phyloP scores from a whole-genome alignment of 2,888 invertebrate species.

The Tortrix viridana region DNA sequence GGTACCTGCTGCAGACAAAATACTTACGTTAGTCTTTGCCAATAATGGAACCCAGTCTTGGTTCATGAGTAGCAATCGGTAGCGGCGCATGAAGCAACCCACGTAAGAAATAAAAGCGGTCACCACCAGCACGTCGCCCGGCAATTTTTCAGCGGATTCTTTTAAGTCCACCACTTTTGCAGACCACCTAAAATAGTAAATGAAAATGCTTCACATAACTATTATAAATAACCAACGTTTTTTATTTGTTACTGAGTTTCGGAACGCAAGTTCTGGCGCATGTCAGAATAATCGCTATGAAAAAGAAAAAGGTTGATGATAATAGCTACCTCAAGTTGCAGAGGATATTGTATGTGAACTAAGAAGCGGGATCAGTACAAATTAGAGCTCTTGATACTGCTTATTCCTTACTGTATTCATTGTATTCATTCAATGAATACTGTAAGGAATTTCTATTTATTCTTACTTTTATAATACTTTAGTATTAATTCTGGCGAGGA shows the following conservation, averaged over 20 bases:
- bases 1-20: not conserved
- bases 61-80: constrained; percentile 90
- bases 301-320: too few relatives aligned
- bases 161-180: constrained; percentile 84
- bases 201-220: not conserved
- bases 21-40: constrained; percentile 84
- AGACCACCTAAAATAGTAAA: constrained; percentile 69
- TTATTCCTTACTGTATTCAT: too few relatives aligned
- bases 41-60: constrained; percentile 93
- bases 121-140: constrained; percentile 94
- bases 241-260: not conserved
- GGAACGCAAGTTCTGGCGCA: too few relatives aligned
- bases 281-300: too few relatives aligned
- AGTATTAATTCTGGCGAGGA: too few relatives aligned
- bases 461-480: too few relatives aligned
- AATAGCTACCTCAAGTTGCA: too few relatives aligned
- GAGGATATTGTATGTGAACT: too few relatives aligned
- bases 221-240: not conserved
- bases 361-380: too few relatives aligned
- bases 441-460: too few relatives aligned
- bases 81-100: constrained; percentile 95
- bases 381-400: too few relatives aligned
- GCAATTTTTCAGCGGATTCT: constrained; percentile 89
- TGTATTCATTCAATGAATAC: too few relatives aligned
- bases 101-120: constrained; percentile 98